Conservation (phyloP, 2,113 vertebrate genomes). For the Lampris incognitus region DNA sequence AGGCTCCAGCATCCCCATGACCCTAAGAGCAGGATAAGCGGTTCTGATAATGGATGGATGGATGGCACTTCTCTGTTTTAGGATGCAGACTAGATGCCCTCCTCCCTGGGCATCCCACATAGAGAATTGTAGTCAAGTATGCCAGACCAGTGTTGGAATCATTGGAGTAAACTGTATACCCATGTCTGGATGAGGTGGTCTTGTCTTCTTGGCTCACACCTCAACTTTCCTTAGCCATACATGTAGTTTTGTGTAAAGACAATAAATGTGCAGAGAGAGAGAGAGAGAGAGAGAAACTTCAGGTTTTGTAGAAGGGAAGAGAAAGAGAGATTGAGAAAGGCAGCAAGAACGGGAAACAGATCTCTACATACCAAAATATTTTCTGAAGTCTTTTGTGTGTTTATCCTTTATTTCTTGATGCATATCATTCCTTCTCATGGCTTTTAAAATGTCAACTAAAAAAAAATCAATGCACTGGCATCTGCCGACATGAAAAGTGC, state of each 20-base stretch:
- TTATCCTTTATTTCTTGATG: too few species aligned
- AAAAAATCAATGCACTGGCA: neutral
- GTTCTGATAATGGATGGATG: too few species aligned
- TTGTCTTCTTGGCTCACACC: constrained; percentile 7
- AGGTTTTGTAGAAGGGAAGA: too few species aligned
- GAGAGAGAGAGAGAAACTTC: too few species aligned
- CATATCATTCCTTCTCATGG: neutral
- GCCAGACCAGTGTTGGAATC: constrained; percentile 27
- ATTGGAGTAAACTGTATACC: constrained; percentile 45
- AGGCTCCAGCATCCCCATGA: too few species aligned
- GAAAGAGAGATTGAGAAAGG: too few species aligned
- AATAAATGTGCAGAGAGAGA: constrained; percentile 24
- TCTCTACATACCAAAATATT: too few species aligned
- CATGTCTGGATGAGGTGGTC: constrained; percentile 46
- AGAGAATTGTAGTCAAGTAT: constrained; percentile 32
- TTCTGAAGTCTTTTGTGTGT: too few species aligned
- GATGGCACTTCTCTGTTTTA: constrained; percentile 8
- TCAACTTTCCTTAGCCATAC: constrained; percentile 42
- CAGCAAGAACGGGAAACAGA: too few species aligned
- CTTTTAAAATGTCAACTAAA: neutral
- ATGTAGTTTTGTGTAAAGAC: constrained; percentile 26
- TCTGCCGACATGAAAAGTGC: constrained; percentile 3
- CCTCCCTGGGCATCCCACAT: constrained; percentile 24
- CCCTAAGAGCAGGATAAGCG: too few species aligned
- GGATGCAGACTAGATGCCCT: constrained; percentile 25